phyloP scores from a whole-genome alignment of 1,140 invertebrate species.

The Wiebesia pumilae region DNA sequence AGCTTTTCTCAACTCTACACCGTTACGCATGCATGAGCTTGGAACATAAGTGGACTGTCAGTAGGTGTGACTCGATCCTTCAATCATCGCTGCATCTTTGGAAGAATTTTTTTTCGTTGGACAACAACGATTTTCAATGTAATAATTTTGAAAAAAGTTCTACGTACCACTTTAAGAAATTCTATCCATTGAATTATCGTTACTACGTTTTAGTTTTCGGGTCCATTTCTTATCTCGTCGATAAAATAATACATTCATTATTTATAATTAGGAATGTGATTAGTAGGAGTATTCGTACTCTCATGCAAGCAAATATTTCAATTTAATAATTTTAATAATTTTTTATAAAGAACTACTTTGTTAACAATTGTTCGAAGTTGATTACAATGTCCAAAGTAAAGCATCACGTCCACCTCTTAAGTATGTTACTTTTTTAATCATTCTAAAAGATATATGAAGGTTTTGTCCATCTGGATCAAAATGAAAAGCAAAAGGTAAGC shows the following conservation, averaged over 20 bases:
- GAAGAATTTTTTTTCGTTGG: neutral
- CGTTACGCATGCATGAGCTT: constrained; percentile 20
- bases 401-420: neutral
- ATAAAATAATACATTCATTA: neutral
- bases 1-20: neutral
- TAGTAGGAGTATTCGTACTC: neutral
- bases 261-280: constrained; percentile 1
- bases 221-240: neutral
- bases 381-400: neutral
- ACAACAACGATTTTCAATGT: neutral
- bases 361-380: neutral
- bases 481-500: neutral
- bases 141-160: neutral
- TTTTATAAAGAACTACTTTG: no score
- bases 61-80: constrained; percentile 28
- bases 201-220: neutral
- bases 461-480: neutral
- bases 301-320: neutral
- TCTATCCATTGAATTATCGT: neutral
- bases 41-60: neutral
- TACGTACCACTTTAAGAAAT: neutral
- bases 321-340: no score
- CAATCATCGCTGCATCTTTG: neutral
- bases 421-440: neutral
- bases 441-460: neutral